Evolutionary conservation across 2,113 vertebrate genomes (phyloP), one percentile per base, ranked within the genome.

Genomic region (Lophura nycthemera): DNA sequence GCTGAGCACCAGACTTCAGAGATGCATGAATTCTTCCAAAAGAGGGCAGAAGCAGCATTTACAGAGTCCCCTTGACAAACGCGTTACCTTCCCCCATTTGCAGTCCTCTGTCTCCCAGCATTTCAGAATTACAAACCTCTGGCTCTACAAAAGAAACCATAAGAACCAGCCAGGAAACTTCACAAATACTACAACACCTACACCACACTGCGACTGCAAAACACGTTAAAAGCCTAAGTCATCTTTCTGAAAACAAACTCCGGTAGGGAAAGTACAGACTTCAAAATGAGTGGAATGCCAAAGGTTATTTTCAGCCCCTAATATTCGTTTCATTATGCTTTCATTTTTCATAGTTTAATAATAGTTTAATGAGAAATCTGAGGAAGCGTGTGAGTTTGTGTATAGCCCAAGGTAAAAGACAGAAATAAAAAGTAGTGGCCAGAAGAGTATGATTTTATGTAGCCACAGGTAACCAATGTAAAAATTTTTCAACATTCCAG

Each of bases 21-120:
- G 92, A 89, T 96, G 72, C 61, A 93, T 80, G 13, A 88, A 89
- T 95, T 95, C 89, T 95, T 95, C 96, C 97, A 97, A 97, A 92
- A 97, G 97, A 96, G 96, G 96, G 96, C 95, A 97, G 95, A 97
- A 96, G 96, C 94, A 97, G 95, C 95, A 96, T 96, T 97, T 93
- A 93, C 69, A 88, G 93, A 95, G 72, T 95, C 86, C 92, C 69
- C 76, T 69, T 95, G 65, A 94, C 11, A 67, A 91, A 85, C 75
- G 65, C 4, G 21, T 65, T 94, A 52, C 43, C 75, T 77, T 92
- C 69, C 88, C 75, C 70, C 70, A 70, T 10, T 65, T 95, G 63
- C 81, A 81, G 74, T 54, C 54, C 83, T 60, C 83, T 72, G 71
- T 75, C 74, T 91, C 64, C 57, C 57, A 43, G 11, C 52, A 32